Base-by-base conservation (phyloP, 2,113 vertebrate species). In the Sebastes schlegelii region DNA sequence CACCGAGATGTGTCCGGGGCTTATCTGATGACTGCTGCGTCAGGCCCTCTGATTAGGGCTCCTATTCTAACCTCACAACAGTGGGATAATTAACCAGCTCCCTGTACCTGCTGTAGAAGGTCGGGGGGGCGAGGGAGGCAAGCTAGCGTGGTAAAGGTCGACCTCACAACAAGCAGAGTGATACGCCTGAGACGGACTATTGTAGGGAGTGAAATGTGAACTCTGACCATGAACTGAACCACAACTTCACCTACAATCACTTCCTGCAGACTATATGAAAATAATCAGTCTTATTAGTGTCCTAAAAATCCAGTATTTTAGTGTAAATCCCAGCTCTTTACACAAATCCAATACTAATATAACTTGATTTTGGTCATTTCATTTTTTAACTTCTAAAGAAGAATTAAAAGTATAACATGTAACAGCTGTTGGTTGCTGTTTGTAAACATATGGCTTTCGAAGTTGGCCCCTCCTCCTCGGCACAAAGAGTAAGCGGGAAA, bases 1-100 rank as follows among this genome's bases (percentile, higher is more conserved):
- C 91, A 93, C 91, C 0, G 89, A 94, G 93, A 92, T 83, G 89
- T 90, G 92, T 92, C 85, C 91, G 14, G 82, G 91, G 92, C 92
- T 94, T 95, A 95, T 93, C 95, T 93, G 88, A 84, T 90, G 90
- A 87, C 92, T 92, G 90, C 85, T 87, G 88, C 84, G 75, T 85
- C 91, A 82, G 84, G 66, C 82, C 72, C 86, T 89, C 89, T 93
- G 94, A 95, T 95, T 95, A 95, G 88, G 74, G 75, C 88, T 87
- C 88, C 90, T 78, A 85, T 88, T 93, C 90, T 85, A 90, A 91
- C 90, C 83, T 77, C 79, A 74, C 57, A 57, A 74, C 57, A 57
- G 82, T 4, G 52, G 88, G 85, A 89, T 91, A 95, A 94, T 95
- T 93, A 95, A 91, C 74, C 84, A 1, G 65, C 78, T 79, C 67